Evolutionary conservation across 2,888 invertebrate species (phyloP).

Genomic region (Odontothrips loti): DNA sequence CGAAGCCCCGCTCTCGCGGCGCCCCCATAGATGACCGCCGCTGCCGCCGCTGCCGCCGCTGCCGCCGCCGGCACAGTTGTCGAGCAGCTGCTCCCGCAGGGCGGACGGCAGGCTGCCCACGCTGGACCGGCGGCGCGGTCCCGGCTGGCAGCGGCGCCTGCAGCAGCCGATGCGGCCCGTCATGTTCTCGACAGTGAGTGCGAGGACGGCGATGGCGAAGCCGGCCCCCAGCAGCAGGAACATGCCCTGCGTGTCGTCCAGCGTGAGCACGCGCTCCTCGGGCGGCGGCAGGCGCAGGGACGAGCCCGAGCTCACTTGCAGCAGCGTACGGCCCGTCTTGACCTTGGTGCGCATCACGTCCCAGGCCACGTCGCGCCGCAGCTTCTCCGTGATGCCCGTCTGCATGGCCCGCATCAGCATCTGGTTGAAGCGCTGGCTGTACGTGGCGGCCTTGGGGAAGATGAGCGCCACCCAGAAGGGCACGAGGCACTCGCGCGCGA

Average conservation of each 20-base stretch:
- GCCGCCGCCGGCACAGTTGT: not conserved
- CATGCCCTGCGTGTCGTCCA: slow-evolving; percentile 80
- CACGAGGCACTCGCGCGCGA: slow-evolving; percentile 70
- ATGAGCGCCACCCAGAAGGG: slow-evolving; percentile 64
- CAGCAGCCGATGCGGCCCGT: not conserved
- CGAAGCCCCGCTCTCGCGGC: too few species aligned
- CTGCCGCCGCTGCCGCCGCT: not conserved
- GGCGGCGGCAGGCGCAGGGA: slow-evolving; percentile 44
- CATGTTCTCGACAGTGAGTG: slow-evolving; percentile 56
- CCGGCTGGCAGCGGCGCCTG: not conserved
- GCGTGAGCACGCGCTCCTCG: slow-evolving; percentile 68
- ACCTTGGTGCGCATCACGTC: slow-evolving; percentile 45
- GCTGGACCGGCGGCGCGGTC: slow-evolving; percentile 4
- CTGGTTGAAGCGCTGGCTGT: slow-evolving; percentile 57
- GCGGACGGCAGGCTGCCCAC: not conserved
- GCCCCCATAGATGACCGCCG: too few species aligned
- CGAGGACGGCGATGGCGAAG: slow-evolving; percentile 59
- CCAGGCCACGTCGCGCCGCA: slow-evolving; percentile 67
- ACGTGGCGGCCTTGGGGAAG: slow-evolving; percentile 62
- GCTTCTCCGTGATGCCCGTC: slow-evolving; percentile 63
- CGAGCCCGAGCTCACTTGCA: slow-evolving; percentile 49
- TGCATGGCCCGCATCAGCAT: slow-evolving; percentile 61
- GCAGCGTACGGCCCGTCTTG: slow-evolving; percentile 62
- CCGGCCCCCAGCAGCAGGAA: slow-evolving; percentile 69
- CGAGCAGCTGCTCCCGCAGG: not conserved